phyloP scores from a whole-genome alignment of 2,888 invertebrate species.

The Cerastoderma edule region DNA sequence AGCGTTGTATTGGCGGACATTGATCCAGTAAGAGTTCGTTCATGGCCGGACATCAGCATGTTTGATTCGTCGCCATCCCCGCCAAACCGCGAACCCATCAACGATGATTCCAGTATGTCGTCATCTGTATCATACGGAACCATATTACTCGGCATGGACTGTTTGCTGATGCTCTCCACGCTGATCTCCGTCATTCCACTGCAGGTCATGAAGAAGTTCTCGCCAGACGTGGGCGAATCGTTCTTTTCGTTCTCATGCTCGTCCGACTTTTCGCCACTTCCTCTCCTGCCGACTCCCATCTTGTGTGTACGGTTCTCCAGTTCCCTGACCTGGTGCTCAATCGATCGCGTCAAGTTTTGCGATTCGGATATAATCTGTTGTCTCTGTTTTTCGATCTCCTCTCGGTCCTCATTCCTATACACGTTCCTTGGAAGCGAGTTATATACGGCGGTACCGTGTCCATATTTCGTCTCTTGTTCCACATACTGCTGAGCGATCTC shows the following conservation, averaged over 20 bases:
- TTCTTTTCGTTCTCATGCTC: slow-evolving; percentile 58
- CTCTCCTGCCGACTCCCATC: slow-evolving; percentile 9
- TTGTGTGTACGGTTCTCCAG: slow-evolving; percentile 23
- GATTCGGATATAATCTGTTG: slow-evolving; percentile 59
- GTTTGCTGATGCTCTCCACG: slow-evolving; percentile 60
- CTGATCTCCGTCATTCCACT: slow-evolving; percentile 62
- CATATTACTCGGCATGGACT: slow-evolving; percentile 54
- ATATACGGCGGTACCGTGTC: slow-evolving; percentile 34
- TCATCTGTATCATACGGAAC: slow-evolving; percentile 44
- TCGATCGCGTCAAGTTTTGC: slow-evolving; percentile 49
- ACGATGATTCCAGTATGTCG: slow-evolving; percentile 47
- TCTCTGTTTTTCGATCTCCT: slow-evolving; percentile 35
- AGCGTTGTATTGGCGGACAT: slow-evolving; percentile 29
- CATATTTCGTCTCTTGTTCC: slow-evolving; percentile 17
- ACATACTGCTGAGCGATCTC: slow-evolving; percentile 60
- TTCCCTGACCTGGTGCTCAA: slow-evolving; percentile 46
- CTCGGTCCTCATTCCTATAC: slow-evolving; percentile 9
- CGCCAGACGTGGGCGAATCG: slow-evolving; percentile 82
- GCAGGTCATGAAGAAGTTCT: slow-evolving; percentile 63
- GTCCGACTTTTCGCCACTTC: slow-evolving; percentile 52
- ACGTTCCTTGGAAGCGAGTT: slow-evolving; percentile 31
- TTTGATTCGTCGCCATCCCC: slow-evolving; percentile 29
- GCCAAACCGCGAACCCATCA: slow-evolving; percentile 37
- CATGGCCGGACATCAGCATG: slow-evolving; percentile 17
- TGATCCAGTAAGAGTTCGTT: slow-evolving; percentile 42